A percentile compares a stretch with the other conserved stretches of the same genome.
phyloP scores from a whole-genome alignment of 2,888 invertebrate genomes.

The Tetranychus truncatus region DNA sequence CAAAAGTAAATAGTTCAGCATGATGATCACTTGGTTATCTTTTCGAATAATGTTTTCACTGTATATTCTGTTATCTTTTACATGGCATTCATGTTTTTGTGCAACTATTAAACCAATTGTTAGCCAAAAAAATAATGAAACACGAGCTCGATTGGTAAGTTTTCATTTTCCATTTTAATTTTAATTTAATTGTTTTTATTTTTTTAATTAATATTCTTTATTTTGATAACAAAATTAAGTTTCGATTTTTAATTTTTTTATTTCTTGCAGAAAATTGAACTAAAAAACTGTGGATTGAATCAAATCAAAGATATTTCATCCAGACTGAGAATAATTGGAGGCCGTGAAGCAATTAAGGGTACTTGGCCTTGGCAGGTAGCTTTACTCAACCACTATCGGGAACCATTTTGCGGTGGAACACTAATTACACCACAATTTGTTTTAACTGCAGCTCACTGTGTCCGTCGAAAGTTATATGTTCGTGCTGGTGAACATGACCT shows the following conservation, averaged over 20 bases:
- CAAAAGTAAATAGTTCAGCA: neutral
- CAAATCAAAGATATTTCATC: constrained; percentile 17
- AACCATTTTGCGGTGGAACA: constrained; percentile 74
- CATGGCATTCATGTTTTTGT: neutral
- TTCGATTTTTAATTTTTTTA: neutral
- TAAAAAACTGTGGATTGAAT: constrained; percentile 22
- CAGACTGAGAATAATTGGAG: constrained; percentile 60
- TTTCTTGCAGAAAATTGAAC: neutral
- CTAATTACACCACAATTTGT: constrained; percentile 63
- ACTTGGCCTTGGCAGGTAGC: constrained; percentile 89
- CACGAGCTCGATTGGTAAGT: neutral
- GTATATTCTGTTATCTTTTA: neutral
- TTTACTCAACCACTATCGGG: constrained; percentile 57
- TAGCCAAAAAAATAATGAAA: neutral
- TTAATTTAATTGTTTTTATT: neutral
- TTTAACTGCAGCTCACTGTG: constrained; percentile 69
- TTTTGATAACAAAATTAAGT: neutral
- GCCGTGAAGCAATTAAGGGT: constrained; percentile 53
- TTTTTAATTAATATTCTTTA: neutral
- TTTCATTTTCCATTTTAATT: neutral
- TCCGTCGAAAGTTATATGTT: constrained; percentile 54
- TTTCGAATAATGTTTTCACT: neutral
- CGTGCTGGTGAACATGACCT: constrained; percentile 71
- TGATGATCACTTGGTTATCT: neutral
- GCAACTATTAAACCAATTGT: neutral